These are phyloP conservation scores for Phyllotreta cruciferae DNA, from an alignment of 2,888 invertebrate genomes.

Conservation along the genomic window DNA sequence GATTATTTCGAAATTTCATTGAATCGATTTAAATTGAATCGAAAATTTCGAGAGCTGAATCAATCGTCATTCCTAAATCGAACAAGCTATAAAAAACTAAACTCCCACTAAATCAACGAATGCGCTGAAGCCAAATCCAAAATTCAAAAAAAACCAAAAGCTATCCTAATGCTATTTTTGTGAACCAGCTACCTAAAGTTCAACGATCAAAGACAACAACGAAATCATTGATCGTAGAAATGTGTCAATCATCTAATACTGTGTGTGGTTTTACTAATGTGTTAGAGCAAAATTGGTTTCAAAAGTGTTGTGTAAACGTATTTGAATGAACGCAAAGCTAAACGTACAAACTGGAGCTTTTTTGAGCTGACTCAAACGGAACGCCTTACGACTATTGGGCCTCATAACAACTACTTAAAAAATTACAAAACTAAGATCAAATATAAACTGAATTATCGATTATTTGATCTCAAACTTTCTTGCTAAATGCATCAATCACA, in stretches of 20 bases:
- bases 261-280: too few species aligned
- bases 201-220: constrained; percentile 10
- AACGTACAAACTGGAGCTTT: too few species aligned
- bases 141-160: constrained; percentile 14
- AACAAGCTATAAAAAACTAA: constrained; percentile 5
- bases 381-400: constrained; percentile 44
- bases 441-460: constrained; percentile 14
- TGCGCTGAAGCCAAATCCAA: constrained; percentile 26
- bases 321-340: constrained; percentile 12
- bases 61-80: background rate
- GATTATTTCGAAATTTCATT: background rate
- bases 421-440: constrained; percentile 12
- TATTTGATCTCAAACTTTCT: too few species aligned
- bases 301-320: background rate
- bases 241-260: too few species aligned
- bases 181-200: constrained; percentile 6
- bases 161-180: constrained; percentile 4
- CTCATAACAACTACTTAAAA: constrained; percentile 32
- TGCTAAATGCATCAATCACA: too few species aligned
- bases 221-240: too few species aligned
- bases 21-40: constrained; percentile 5
- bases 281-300: too few species aligned
- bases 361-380: constrained; percentile 40
- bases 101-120: background rate
- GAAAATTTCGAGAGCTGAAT: constrained; percentile 19